Percentiles rank a stretch among this genome's conserved stretches.
phyloP scores from a whole-genome alignment of 2,113 vertebrate species.

The Suricata suricatta region DNA sequence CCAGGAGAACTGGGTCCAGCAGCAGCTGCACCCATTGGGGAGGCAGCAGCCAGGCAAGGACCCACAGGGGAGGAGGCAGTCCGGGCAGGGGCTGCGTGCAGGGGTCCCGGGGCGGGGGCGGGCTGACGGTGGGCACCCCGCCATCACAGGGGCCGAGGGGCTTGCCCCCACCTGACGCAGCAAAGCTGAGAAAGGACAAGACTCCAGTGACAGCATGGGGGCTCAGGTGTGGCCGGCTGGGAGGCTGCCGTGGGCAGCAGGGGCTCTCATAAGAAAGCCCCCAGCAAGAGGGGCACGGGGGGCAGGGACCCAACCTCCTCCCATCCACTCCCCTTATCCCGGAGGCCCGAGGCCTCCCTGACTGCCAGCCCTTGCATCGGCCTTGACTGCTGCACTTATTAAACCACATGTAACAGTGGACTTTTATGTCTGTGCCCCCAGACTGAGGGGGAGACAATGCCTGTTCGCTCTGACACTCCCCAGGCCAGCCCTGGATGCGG shows the following conservation, averaged over 20 bases:
- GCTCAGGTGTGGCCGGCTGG: neutral
- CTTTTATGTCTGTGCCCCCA: neutral
- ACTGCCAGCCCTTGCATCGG: rapidly evolving
- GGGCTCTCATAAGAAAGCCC: neutral
- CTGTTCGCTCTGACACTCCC: neutral
- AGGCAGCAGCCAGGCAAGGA: neutral
- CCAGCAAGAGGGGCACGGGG: neutral
- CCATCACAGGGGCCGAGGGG: neutral
- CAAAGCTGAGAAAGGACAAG: neutral
- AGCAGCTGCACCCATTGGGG: rapidly evolving
- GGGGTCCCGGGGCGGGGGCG: neutral
- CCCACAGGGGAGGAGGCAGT: neutral
- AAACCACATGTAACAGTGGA: neutral
- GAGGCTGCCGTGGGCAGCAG: rapidly evolving
- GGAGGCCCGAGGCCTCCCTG: neutral
- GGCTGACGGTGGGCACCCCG: too few species aligned
- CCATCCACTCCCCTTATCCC: neutral
- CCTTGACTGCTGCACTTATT: neutral
- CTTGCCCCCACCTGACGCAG: neutral
- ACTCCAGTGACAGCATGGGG: neutral
- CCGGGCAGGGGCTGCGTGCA: rapidly evolving
- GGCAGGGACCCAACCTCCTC: neutral
- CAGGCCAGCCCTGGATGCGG: neutral
- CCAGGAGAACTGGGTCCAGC: neutral
- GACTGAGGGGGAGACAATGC: too few species aligned